Base-by-base conservation (phyloP, 2,888 invertebrate species). In the Galerucella calmariensis region DNA sequence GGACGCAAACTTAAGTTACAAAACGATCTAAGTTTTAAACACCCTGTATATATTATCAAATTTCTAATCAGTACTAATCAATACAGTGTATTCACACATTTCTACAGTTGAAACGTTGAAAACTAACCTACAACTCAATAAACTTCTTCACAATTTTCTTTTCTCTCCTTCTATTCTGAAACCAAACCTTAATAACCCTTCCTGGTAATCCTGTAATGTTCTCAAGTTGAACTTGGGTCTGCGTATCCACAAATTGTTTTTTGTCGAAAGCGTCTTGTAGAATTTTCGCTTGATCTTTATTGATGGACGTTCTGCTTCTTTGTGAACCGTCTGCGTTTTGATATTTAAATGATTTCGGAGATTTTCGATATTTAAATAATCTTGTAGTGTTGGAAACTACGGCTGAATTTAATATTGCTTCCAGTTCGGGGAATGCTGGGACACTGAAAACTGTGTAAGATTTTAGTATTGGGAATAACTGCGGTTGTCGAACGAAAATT, bases 121-220 rank as follows among this genome's bases (percentile, higher is more conserved):
- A 35, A 9, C 27, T 4, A 2, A 27, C 35, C 8, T 61, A 69
- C 20, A 69, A 14, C 3, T 69, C 69, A 1, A 69, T 48, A 35
- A 63, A 69, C 51, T 69, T 69, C 16, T 69, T 69, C 24, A 48
- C 68, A 58, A 75, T 68, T 35, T 79, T 79, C 20, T 76, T 74
- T 63, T 75, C 69, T 24, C 77, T 71, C 24, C 78, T 73, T 41
- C 77, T 73, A 58, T 79, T 79, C 27, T 79, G 78, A 46, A 79
- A 79, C 78, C 78, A 79, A 61, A 79, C 77, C 44, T 75, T 75
- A 5, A 79, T 76, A 2, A 79, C 78, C 16, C 72, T 71, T 24
- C 72, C 73, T 0, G 78, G 69, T 20, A 79, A 61, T 5, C 78
- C 78, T 3, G 77, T 77, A 12, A 73, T 62, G 14, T 68, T 62